Base-by-base conservation (phyloP, 2,113 vertebrate species). In the Sander lucioperca region DNA sequence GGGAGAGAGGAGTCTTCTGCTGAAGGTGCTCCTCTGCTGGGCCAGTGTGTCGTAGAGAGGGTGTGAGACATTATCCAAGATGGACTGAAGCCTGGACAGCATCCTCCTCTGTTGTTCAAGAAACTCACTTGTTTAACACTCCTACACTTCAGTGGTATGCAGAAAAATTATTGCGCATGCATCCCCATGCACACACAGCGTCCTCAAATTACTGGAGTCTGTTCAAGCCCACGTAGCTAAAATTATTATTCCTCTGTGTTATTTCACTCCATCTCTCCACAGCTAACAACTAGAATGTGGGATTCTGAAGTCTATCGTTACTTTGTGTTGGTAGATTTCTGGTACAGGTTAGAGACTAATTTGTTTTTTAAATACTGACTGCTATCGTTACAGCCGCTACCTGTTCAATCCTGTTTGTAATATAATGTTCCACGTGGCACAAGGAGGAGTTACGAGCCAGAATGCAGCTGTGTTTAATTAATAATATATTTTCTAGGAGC, bases 381-480 rank as follows among this genome's bases (percentile, higher is more conserved):
- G 25, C 25, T 25, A 25, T 25, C 25, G 25, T 25, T 25, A 25
- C 25, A 16, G 11, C 10, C 3, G 18, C 58, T 58, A 75, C 45
- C 45, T 75, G 68, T 25, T 30, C 30, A 30, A 30, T 30, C 30
- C 30, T 2, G 0, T 43, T 10, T 2, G 3, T 76, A 64, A 68
- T 54, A 18, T 70, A 15, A 57, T 14, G 5, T 27, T 3, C 11
- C 18, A 80, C 19, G 6, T 4, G 61, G 54, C 21, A 57, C 66
- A 66, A 54, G 81, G 71, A 18, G 16, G 7, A 82, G 5, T 21
- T 56, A 30, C 0, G 2, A 68, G 36, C 6, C 75, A 88, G 56
- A 86, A 84, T 85, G 85, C 86, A 84, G 3, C 13, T 92, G n/a
- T n/a, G n/a, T n/a, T n/a, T n/a, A n/a, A n/a, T n/a, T 89, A 93